Conservation (phyloP, 2,797 vertebrate species). For the Myotis pilosus region DNA sequence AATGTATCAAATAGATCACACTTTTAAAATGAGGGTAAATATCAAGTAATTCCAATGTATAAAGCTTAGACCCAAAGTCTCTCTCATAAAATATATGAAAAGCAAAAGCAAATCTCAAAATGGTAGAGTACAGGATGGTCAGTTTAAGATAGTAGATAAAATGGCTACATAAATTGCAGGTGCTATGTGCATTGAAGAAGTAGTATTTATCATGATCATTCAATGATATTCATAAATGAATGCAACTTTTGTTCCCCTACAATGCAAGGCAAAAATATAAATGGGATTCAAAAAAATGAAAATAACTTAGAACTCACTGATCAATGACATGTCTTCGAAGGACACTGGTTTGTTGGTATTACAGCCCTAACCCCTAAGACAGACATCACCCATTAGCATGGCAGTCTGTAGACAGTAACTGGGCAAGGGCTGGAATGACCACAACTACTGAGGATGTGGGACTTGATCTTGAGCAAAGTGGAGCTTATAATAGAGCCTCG, state of each 20-base stretch:
- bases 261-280: neutral
- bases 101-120: conserved; percentile 15
- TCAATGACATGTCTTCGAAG: neutral
- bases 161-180: neutral
- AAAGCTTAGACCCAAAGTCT: conserved; percentile 8
- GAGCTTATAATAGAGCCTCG: neutral
- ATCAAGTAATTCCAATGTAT: neutral
- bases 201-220: neutral
- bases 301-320: neutral
- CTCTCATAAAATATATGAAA: neutral
- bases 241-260: neutral
- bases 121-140: neutral
- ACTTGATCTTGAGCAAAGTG: neutral
- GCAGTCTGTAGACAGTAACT: neutral
- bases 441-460: neutral
- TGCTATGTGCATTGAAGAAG: neutral
- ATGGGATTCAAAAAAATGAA: neutral
- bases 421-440: neutral
- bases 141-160: neutral
- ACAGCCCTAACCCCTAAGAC: neutral
- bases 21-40: conserved; percentile 5
- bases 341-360: neutral
- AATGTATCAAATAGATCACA: neutral
- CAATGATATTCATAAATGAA: neutral
- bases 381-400: neutral